A percentile compares a stretch with the other conserved stretches of the same genome.
Evolutionary conservation across 2,113 vertebrate species (phyloP).

Genomic region (Callipepla californica): DNA sequence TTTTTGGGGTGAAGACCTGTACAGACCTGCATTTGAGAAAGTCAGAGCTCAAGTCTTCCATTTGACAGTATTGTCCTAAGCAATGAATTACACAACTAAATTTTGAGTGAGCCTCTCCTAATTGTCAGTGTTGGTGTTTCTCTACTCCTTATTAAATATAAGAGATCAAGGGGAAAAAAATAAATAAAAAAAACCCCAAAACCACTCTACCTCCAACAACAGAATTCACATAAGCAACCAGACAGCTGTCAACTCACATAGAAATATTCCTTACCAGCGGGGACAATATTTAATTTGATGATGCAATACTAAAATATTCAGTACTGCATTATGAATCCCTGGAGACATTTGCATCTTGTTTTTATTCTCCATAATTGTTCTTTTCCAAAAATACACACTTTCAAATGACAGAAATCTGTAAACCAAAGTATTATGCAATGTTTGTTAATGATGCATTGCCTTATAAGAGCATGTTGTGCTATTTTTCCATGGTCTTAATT

Average conservation of each 20-base stretch:
- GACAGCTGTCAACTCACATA: background rate
- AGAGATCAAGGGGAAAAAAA: background rate
- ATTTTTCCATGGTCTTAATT: background rate
- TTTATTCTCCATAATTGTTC: background rate
- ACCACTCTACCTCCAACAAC: background rate
- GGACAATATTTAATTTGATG: background rate
- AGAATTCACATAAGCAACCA: background rate
- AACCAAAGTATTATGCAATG: background rate
- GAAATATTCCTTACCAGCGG: background rate
- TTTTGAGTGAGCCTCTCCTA: background rate
- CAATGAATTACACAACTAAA: background rate
- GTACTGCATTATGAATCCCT: background rate
- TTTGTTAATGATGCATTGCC: background rate
- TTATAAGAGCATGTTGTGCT: background rate
- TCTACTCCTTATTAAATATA: background rate
- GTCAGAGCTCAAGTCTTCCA: background rate
- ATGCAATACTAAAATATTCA: background rate
- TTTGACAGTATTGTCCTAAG: background rate
- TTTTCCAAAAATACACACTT: background rate
- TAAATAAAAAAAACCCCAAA: too few species aligned
- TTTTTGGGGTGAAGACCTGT: background rate
- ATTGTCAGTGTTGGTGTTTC: background rate
- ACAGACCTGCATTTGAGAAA: background rate
- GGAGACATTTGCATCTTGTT: background rate
- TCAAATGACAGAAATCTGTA: background rate